A percentile compares a stretch with the other conserved stretches of the same genome.
phyloP scores from a whole-genome alignment of 2,113 vertebrate genomes.

The Rhinolophus ferrumequinum region DNA sequence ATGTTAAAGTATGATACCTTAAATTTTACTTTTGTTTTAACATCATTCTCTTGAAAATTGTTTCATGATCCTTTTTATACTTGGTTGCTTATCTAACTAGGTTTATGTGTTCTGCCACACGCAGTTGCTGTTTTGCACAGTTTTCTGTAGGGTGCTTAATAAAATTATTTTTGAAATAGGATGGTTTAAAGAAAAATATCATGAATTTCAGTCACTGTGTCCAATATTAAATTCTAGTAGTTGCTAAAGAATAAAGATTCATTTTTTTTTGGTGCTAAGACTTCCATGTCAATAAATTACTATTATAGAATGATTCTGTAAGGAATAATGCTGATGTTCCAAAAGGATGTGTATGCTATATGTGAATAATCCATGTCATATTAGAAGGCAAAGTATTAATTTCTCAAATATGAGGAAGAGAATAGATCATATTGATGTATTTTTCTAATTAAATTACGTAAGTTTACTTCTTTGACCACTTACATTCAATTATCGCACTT shows the following conservation, averaged over 20 bases:
- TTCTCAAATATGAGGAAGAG: neutral
- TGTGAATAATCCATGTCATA: neutral
- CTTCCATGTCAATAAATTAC: neutral
- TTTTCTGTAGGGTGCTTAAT: neutral
- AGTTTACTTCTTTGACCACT: neutral
- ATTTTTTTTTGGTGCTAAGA: neutral
- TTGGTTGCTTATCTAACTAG: neutral
- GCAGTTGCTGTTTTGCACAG: neutral
- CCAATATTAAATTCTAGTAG: neutral
- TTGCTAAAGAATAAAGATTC: neutral
- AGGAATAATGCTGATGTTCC: neutral
- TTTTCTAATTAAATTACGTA: slow-evolving; percentile 9
- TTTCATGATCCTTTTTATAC: neutral
- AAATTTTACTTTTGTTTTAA: slow-evolving; percentile 27
- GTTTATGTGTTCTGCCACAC: neutral
- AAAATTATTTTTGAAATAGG: slow-evolving; percentile 5
- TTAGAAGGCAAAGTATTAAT: neutral
- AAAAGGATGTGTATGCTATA: neutral
- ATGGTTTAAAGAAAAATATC: neutral
- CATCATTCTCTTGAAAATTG: neutral
- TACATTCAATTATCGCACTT: neutral
- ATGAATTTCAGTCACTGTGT: neutral
- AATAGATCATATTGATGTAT: neutral
- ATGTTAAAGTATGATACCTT: neutral
- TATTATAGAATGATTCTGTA: neutral